A percentile compares a stretch with the other conserved stretches of the same genome.
Conservation (phyloP, 2,797 vertebrate genomes). For the Pteropus rufus region DNA sequence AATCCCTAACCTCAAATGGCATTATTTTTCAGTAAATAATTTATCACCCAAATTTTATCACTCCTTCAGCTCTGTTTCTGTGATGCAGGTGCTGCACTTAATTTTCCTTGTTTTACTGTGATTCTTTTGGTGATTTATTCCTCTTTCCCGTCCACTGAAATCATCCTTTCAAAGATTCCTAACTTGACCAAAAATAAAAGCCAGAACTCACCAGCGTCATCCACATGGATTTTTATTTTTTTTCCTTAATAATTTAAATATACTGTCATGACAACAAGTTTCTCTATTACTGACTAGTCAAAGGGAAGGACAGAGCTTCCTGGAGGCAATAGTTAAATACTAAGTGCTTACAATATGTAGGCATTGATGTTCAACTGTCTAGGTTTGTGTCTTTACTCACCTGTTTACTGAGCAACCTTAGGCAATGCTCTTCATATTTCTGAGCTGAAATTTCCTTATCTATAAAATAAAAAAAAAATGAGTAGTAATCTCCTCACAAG, state of each 20-base stretch:
- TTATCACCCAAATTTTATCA: neutral
- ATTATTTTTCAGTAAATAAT: neutral
- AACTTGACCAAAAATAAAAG: conserved; percentile 1
- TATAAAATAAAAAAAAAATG: neutral
- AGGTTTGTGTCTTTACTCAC: neutral
- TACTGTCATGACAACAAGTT: neutral
- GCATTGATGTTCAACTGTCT: neutral
- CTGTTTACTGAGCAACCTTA: neutral
- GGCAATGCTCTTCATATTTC: neutral
- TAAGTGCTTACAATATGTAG: neutral
- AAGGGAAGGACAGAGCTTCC: neutral
- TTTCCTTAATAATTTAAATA: neutral
- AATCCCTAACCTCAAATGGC: neutral
- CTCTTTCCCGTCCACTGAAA: neutral
- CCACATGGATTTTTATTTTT: neutral
- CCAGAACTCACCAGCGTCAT: neutral
- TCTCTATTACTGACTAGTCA: neutral
- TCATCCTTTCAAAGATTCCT: neutral
- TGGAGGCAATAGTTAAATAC: neutral
- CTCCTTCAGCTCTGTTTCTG: neutral
- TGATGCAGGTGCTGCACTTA: neutral
- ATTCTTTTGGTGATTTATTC: neutral
- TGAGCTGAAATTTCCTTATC: neutral
- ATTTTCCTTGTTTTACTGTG: neutral
- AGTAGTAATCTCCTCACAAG: neutral